Evolutionary conservation across 2,113 vertebrate genomes (phyloP), one percentile per base, ranked within the genome.

Genomic region (Dolichotis patagonum): DNA sequence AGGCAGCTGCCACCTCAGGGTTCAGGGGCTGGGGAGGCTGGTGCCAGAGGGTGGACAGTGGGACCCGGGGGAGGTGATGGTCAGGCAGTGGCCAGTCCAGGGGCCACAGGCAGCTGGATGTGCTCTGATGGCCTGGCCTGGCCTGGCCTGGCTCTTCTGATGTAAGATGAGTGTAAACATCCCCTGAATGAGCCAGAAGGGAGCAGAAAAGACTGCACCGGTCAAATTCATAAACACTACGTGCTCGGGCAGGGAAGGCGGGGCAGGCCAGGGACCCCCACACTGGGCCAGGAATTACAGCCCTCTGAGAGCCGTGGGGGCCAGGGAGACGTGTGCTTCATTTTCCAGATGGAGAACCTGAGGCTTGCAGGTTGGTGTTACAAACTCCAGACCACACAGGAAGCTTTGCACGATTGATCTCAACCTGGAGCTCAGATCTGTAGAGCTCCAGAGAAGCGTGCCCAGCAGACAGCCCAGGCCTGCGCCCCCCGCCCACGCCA

Each of bases 1-100:
- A 65, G 56, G 62, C 38, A 11, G 24, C 60, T 13, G 8, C 20
- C 4, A 1, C 28, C 26, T 43, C 41, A 16, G 17, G 78, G 52
- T 43, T 73, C 52, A 35, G 22, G 35, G 30, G 7, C 28, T 54
- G 12, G 49, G 78, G 22, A 43, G 30, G 20, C 5, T 67, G 46
- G 20, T 35, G 4, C 30, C 89, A 0, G 0, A 22, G 54, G 43
- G 4, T 19, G 20, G 65, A 41, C 5, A 22, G 60, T 0, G 0
- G 54, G 60, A 41, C 28, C 32, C 0, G 0, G 19, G 0, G n/a
- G 63, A 9, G 56, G 20, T 32, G 71, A 84, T 1, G 14, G 32
- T 8, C 20, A 32, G n/a, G 30, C 5, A 46, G 24, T 20, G 12
- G 32, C 28, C 46, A 49, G 46, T 26, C 35, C 30, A 20, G 26